Base-by-base conservation (phyloP, 2,888 invertebrate genomes). In the Laspeyria flexula region DNA sequence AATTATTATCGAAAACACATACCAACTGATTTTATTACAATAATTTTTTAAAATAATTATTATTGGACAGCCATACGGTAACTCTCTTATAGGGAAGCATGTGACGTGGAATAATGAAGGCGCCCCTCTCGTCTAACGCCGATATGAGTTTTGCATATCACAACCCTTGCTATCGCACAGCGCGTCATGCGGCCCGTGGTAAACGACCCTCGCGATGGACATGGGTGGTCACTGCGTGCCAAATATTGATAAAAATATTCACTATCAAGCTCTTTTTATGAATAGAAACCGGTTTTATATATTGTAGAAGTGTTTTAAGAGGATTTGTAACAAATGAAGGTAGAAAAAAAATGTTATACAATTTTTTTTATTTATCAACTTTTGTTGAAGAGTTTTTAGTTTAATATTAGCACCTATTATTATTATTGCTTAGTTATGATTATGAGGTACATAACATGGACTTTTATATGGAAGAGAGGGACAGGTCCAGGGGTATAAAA, bases 51-150 rank as follows among this genome's bases (percentile, higher is more conserved):
- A n/a, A n/a, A n/a, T n/a, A n/a, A n/a, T n/a, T n/a, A n/a, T n/a
- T n/a, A n/a, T n/a, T 12, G 48, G 71, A 3, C 81, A 88, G 55
- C 89, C 90, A 85, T 90, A 68, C 13, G 1, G 43, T 67, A 73
- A 75, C 72, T 21, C 5, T 21, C 2, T 5, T 21, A 21, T 76
- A 80, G 85, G 85, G 85, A 77, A 81, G 86, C 71, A 77, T 83
- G 76, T 85, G 86, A 86, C 85, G 83, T 65, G 78, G 73, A 88
- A 88, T 87, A 88, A 89, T 83, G 79, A 83, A 80, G 73, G 81
- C 74, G 71, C 79, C 78, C 79, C 80, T 79, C 73, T 69, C 67
- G 79, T 79, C 69, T 73, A 68, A 71, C 67, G 75, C 66, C 69
- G 77, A 79, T 80, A 77, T 71, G 73, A 77, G 81, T 80, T 90